Percentiles rank a stretch among this genome's conserved stretches.
Evolutionary conservation across 2,888 invertebrate species (phyloP).

Genomic region (Lycaena phlaeas): DNA sequence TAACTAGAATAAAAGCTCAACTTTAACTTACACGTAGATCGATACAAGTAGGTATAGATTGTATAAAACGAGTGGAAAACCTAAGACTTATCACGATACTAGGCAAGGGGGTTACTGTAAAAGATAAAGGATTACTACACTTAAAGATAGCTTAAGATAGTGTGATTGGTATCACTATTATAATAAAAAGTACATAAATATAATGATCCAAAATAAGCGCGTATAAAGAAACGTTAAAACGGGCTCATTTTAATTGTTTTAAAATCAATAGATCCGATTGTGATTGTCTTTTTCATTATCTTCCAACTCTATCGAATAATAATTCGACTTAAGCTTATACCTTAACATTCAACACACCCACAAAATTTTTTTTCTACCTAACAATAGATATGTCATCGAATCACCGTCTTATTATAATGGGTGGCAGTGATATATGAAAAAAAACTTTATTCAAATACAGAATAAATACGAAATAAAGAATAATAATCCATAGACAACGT

Average conservation of each 20-base stretch:
- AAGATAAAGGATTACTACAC: constrained; percentile 64
- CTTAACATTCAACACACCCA: constrained; percentile 36
- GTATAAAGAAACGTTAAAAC: neutral
- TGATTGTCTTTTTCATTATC: neutral
- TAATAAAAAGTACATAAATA: constrained; percentile 7
- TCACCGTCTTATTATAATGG: constrained; percentile 59
- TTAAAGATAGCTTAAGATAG: constrained; percentile 68
- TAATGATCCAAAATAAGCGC: constrained; percentile 14
- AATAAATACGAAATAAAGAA: constrained; percentile 7
- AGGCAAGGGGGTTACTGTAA: constrained; percentile 64
- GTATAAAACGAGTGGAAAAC: constrained; percentile 73
- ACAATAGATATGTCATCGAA: constrained; percentile 68
- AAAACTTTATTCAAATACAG: constrained; percentile 10
- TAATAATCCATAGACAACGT: constrained; percentile 8
- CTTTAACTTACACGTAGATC: constrained; percentile 65
- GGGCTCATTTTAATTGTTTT: neutral
- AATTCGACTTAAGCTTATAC: constrained; percentile 3
- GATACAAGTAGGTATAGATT: constrained; percentile 59
- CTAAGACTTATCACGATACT: constrained; percentile 62
- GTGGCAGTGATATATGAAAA: constrained; percentile 42
- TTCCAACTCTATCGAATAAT: constrained; percentile 14
- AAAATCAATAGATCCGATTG: neutral
- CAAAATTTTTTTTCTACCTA: constrained; percentile 62
- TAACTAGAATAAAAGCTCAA: constrained; percentile 64
- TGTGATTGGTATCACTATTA: constrained; percentile 31